Conservation (phyloP, 2,113 vertebrate species). For the Carassius auratus region DNA sequence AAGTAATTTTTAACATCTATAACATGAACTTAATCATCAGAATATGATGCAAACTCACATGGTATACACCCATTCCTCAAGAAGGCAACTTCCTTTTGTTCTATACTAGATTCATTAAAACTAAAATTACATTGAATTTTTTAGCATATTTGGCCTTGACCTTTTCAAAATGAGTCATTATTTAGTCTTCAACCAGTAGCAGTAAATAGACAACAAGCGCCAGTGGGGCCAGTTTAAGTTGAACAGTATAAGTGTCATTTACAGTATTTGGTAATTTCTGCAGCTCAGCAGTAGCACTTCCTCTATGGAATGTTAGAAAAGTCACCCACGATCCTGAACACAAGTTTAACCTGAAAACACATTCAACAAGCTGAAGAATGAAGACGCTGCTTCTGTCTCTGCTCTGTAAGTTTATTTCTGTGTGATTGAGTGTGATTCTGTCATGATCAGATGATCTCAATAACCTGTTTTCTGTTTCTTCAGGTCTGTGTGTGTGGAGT, state of each 20-base stretch:
- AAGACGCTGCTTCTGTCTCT: background rate
- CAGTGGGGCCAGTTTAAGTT: background rate
- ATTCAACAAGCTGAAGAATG: background rate
- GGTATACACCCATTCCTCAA: background rate
- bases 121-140: background rate
- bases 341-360: background rate
- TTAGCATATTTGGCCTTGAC: background rate
- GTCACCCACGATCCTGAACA: background rate
- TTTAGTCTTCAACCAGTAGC: background rate
- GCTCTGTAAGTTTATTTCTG: conserved; percentile 1
- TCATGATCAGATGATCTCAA: background rate
- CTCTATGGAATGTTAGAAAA: background rate
- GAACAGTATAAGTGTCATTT: background rate
- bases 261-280: background rate
- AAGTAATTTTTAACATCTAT: background rate
- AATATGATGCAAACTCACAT: background rate
- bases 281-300: background rate
- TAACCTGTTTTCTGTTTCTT: background rate
- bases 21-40: background rate
- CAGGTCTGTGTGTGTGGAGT: conserved; percentile 20
- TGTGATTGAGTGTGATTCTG: background rate
- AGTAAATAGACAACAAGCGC: background rate
- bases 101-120: background rate
- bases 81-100: background rate
- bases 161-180: background rate